phyloP scores from a whole-genome alignment of 2,797 vertebrate species.

The Calcarius lapponicus region DNA sequence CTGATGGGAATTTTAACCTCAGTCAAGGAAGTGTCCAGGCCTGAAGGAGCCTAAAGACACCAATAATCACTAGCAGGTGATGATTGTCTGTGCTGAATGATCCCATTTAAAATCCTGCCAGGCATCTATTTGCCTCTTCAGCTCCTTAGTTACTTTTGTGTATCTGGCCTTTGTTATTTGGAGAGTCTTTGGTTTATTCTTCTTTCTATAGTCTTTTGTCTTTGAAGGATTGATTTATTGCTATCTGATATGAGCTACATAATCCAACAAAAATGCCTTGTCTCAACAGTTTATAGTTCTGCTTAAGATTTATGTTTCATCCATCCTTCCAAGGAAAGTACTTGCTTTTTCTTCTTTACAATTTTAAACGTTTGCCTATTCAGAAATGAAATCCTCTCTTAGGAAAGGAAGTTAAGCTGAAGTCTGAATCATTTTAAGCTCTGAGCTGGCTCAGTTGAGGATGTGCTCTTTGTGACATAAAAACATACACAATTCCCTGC shows the following conservation, averaged over 20 bases:
- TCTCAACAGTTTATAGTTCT: conserved; percentile 45
- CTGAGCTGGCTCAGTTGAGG: background rate
- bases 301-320: conserved; percentile 48
- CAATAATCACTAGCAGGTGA: conserved; percentile 39
- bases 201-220: conserved; percentile 54
- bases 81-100: conserved; percentile 39
- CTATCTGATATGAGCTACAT: conserved; percentile 65
- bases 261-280: conserved; percentile 60
- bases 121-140: conserved; percentile 54
- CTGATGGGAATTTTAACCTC: background rate
- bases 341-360: background rate
- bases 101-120: conserved; percentile 62
- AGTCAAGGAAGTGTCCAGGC: background rate
- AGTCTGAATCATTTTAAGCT: background rate
- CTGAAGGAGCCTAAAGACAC: conserved; percentile 22
- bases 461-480: background rate
- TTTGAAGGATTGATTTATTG: conserved; percentile 65
- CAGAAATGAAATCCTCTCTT: conserved; percentile 11
- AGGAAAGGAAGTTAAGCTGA: background rate
- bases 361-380: conserved; percentile 15
- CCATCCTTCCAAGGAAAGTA: background rate
- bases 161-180: conserved; percentile 61
- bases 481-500: background rate
- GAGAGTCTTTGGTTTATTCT: conserved; percentile 60
- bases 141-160: conserved; percentile 66